Conservation (phyloP, 2,888 invertebrate genomes). For the Xestoiulus laeticollis region DNA sequence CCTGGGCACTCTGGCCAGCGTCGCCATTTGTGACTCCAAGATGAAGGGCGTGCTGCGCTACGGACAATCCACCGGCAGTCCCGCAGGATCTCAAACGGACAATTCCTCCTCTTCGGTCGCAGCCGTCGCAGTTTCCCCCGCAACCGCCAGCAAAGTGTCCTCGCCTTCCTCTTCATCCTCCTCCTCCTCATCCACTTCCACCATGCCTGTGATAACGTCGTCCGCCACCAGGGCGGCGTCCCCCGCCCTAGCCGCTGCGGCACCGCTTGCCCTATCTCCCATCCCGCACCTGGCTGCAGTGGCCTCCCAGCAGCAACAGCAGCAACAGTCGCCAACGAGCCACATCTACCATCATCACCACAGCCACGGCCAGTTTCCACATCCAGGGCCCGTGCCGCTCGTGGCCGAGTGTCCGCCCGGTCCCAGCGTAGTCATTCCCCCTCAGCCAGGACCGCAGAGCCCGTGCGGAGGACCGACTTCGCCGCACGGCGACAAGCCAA, state of each 20-base stretch:
- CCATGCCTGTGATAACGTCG: conserved; percentile 57
- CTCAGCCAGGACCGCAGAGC: conserved; percentile 55
- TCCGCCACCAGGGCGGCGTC: conserved; percentile 46
- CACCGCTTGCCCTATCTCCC: conserved; percentile 51
- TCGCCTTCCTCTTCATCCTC: conserved; percentile 44
- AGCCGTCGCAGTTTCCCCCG: conserved; percentile 53
- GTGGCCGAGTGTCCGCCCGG: conserved; percentile 49
- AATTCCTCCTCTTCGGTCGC: conserved; percentile 53
- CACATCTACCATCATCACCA: conserved; percentile 38
- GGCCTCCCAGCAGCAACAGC: conserved; percentile 50
- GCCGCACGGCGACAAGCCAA: conserved; percentile 57
- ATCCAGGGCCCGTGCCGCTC: conserved; percentile 15
- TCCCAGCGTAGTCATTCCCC: conserved; percentile 56
- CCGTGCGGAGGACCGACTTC: conserved; percentile 48
- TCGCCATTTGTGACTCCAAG: conserved; percentile 53
- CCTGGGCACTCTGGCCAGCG: conserved; percentile 55
- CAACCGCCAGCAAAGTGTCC: conserved; percentile 53
- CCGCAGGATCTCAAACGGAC: conserved; percentile 47
- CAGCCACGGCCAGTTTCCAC: conserved; percentile 46
- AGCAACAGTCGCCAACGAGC: neutral
- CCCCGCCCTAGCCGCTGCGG: conserved; percentile 36
- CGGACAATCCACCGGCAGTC: conserved; percentile 52
- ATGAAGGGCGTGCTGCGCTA: conserved; percentile 52
- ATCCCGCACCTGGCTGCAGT: conserved; percentile 53
- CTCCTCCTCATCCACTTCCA: conserved; percentile 54